These are phyloP conservation scores for Eupithecia subfuscata DNA, from an alignment of 2,888 invertebrate genomes.

Conservation along the genomic window DNA sequence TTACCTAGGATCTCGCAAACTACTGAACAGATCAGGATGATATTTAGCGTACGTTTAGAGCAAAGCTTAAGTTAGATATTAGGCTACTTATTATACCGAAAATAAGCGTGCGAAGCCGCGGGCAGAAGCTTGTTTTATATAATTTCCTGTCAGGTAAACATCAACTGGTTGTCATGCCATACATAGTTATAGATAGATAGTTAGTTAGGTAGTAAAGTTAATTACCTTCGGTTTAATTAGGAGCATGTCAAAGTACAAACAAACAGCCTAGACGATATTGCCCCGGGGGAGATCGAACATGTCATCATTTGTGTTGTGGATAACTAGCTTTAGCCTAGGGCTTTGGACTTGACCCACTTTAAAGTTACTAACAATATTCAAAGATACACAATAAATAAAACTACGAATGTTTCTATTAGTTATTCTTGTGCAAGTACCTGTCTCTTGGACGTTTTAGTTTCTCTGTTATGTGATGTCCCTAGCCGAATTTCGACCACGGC, in stretches of 20 bases:
- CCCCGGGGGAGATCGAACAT: slow-evolving; percentile 7
- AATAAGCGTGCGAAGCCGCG: too few relatives aligned
- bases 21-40: too few relatives aligned
- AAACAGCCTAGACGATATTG: slow-evolving; percentile 14
- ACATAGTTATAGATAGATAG: background rate
- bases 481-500: too few relatives aligned
- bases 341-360: background rate
- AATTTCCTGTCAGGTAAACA: background rate
- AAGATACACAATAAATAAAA: background rate
- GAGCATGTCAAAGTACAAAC: slow-evolving; percentile 7
- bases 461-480: too few relatives aligned
- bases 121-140: too few relatives aligned
- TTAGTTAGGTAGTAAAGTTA: background rate
- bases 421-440: too few relatives aligned
- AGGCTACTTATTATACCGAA: too few relatives aligned
- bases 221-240: slow-evolving; percentile 7
- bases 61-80: too few relatives aligned
- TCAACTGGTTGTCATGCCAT: background rate
- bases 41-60: too few relatives aligned
- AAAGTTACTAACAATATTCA: background rate
- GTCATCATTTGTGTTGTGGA: slow-evolving; percentile 5
- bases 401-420: too few relatives aligned
- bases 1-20: too few relatives aligned
- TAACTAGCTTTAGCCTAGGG: background rate
- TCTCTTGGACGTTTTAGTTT: too few relatives aligned